phyloP scores from a whole-genome alignment of 2,113 vertebrate genomes.

The Leucoraja erinaceus region DNA sequence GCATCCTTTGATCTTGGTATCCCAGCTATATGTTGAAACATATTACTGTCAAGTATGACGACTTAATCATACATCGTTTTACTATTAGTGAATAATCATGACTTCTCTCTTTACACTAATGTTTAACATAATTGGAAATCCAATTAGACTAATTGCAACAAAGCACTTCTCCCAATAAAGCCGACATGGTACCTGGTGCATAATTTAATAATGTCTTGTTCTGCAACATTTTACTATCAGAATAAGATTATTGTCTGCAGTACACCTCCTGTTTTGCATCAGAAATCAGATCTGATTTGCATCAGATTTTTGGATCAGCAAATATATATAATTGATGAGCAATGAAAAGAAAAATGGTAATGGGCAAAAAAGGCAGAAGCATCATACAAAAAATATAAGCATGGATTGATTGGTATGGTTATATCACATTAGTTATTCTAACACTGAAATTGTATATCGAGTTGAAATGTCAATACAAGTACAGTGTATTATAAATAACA shows the following conservation, averaged over 20 bases:
- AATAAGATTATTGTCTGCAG: background rate
- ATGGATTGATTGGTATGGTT: background rate
- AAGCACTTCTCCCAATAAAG: background rate
- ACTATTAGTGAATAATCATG: background rate
- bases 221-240: background rate
- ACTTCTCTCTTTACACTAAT: background rate
- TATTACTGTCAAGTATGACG: too few relatives aligned
- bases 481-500: background rate
- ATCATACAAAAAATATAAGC: background rate
- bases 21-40: background rate
- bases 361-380: background rate
- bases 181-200: background rate
- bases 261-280: background rate
- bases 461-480: background rate
- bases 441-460: background rate
- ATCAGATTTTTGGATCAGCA: background rate
- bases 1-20: background rate
- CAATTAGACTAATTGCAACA: background rate
- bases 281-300: too few relatives aligned
- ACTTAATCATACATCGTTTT: background rate
- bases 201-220: background rate
- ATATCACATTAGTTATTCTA: background rate
- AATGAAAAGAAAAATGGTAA: background rate
- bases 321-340: background rate
- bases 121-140: background rate